Evolutionary conservation across 2,797 vertebrate genomes (phyloP), one percentile per base, ranked within the genome.

Genomic region (Neostethus bicornis): DNA sequence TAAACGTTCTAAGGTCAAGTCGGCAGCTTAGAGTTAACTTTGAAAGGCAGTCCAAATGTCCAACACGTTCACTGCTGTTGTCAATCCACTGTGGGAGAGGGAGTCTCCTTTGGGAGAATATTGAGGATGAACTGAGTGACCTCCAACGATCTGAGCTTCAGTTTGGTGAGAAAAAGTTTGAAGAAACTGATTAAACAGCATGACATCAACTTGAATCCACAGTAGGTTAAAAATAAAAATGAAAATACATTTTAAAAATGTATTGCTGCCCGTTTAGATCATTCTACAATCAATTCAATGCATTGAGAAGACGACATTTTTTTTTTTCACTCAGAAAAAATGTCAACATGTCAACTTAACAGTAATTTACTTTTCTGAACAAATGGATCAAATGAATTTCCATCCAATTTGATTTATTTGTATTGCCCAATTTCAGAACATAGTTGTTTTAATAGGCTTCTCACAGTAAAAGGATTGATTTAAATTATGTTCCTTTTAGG

Each of bases 241-340:
- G 28, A 70, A 71, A 72, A 44, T 57, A 53, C 58, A 70, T 67
- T 43, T 25, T n/a, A 17, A 9, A 14, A 37, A 46, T 66, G 71
- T 70, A 3, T 35, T 51, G 34, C 28, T 28, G 28, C 49, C 58
- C 1, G 1, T 32, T 61, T 51, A 66, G 70, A 46, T 44, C 60
- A 74, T 32, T 41, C 16, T n/a, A 17, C 77, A 71, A 80, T 79
- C 58, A 70, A 65, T 23, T 77, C 55, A 70, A 66, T 49, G 49
- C 60, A 51, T 61, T 66, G 65, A 70, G 53, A 71, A 37, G 57
- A 70, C 46, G 17, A 7, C 9, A 12, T 44, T 48, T 63, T 64
- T 42, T 70, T n/a, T n/a, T n/a, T n/a, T n/a, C n/a, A n/a, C n/a
- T n/a, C n/a, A n/a, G n/a, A n/a, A n/a, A 46, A 48, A 54, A 47